Percentiles rank a stretch among this genome's conserved stretches.
Conservation (phyloP, 2,113 vertebrate genomes). For the Rynchops niger region DNA sequence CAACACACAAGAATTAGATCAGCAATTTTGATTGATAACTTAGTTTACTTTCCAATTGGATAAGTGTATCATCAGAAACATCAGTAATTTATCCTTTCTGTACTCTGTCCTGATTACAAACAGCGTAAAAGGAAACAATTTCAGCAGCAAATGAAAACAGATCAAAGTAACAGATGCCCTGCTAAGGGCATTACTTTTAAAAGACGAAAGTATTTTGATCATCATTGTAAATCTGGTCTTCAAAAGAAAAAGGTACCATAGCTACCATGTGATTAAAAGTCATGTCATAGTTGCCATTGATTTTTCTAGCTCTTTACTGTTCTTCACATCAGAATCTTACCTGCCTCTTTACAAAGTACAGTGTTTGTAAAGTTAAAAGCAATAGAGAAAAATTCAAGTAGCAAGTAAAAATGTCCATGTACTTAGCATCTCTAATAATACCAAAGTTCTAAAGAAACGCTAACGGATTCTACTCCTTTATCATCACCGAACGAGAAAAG, state of each 20-base stretch:
- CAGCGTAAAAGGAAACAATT: conserved; percentile 9
- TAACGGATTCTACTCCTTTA: not conserved
- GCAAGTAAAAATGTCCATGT: not conserved
- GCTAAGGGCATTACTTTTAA: conserved; percentile 10
- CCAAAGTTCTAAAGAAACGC: not conserved
- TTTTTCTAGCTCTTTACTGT: not conserved
- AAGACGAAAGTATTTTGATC: conserved; percentile 6
- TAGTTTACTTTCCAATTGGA: conserved; percentile 8
- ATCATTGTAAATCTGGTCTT: not conserved
- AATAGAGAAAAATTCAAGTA: not conserved
- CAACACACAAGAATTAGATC: conserved; percentile 18
- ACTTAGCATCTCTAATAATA: not conserved
- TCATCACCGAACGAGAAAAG: not conserved
- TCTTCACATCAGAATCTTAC: not conserved
- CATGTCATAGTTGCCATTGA: not conserved
- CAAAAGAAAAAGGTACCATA: not conserved
- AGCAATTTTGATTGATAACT: not conserved
- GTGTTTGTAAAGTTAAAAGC: not conserved
- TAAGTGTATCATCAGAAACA: conserved; percentile 11
- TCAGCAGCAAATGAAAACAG: conserved; percentile 25
- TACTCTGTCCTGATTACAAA: not conserved
- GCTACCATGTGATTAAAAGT: not conserved
- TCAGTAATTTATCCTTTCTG: conserved; percentile 28
- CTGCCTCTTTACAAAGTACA: not conserved
- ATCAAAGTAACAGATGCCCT: conserved; percentile 13